Conservation (phyloP, 2,888 invertebrate genomes). For the Scaptomyza cyrtandrae region DNA sequence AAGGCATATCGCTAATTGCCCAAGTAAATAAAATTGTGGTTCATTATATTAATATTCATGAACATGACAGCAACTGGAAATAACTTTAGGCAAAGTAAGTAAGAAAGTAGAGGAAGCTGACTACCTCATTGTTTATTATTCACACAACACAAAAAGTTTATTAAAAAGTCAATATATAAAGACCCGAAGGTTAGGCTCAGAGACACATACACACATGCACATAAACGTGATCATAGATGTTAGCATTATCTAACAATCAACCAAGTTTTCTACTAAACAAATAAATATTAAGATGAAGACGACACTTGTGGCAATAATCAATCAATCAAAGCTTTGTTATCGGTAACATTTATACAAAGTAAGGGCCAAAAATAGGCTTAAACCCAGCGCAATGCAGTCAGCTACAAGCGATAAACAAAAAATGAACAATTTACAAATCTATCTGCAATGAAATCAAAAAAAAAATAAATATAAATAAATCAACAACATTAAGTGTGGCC, state of each 20-base stretch:
- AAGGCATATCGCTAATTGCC: neutral
- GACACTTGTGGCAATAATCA: slow-evolving; percentile 4
- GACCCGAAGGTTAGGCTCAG: slow-evolving; percentile 7
- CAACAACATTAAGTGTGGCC: slow-evolving; percentile 31
- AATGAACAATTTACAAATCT: slow-evolving; percentile 51
- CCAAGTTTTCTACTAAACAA: slow-evolving; percentile 11
- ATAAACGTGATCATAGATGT: slow-evolving; percentile 18
- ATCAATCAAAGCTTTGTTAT: slow-evolving; percentile 6
- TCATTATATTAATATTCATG: neutral
- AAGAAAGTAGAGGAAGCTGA: neutral
- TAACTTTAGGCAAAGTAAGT: neutral
- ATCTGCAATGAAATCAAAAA: slow-evolving; percentile 24
- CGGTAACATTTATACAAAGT: slow-evolving; percentile 6
- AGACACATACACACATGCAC: neutral
- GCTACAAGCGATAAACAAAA: slow-evolving; percentile 54
- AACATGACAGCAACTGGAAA: neutral
- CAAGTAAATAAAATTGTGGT: slow-evolving; percentile 3
- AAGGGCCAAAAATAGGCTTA: neutral
- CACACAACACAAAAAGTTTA: slow-evolving; percentile 14
- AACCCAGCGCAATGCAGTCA: slow-evolving; percentile 32
- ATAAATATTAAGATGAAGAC: slow-evolving; percentile 10
- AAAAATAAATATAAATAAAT: neutral
- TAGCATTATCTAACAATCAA: slow-evolving; percentile 1
- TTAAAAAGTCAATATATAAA: slow-evolving; percentile 34
- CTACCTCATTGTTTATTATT: slow-evolving; percentile 5